Conservation (phyloP, 1,140 invertebrate genomes). For the Mizuhopecten yessoensis region DNA sequence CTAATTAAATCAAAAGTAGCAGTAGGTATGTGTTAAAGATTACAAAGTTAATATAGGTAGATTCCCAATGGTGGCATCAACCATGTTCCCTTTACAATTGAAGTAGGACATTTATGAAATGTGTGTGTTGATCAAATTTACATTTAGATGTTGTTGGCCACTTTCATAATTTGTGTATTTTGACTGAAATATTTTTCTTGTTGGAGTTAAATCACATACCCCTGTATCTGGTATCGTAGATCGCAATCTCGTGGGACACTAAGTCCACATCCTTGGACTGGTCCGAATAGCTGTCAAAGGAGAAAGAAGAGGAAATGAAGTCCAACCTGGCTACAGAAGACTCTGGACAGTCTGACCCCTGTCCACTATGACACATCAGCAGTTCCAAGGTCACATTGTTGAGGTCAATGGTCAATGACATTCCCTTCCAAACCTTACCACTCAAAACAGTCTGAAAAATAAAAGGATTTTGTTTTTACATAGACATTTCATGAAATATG, state of each 20-base stretch:
- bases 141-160: background rate
- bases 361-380: conserved; percentile 79
- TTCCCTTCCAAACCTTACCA: conserved; percentile 87
- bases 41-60: too few relatives aligned
- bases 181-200: background rate
- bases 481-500: too few relatives aligned
- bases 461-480: conserved; percentile 56
- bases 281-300: conserved; percentile 93
- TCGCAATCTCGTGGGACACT: conserved; percentile 95
- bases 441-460: conserved; percentile 79
- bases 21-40: too few relatives aligned
- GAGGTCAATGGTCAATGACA: conserved; percentile 92
- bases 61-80: too few relatives aligned
- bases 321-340: conserved; percentile 93
- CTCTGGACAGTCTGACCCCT: conserved; percentile 77
- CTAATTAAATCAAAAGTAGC: too few relatives aligned
- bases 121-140: too few relatives aligned
- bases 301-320: conserved; percentile 94
- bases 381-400: conserved; percentile 93
- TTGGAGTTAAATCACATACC: conserved; percentile 69
- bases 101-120: too few relatives aligned
- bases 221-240: conserved; percentile 91
- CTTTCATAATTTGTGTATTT: background rate
- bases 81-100: too few relatives aligned
- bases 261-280: conserved; percentile 95